phyloP scores from a whole-genome alignment of 2,888 invertebrate genomes.

The Latrodectus elegans region DNA sequence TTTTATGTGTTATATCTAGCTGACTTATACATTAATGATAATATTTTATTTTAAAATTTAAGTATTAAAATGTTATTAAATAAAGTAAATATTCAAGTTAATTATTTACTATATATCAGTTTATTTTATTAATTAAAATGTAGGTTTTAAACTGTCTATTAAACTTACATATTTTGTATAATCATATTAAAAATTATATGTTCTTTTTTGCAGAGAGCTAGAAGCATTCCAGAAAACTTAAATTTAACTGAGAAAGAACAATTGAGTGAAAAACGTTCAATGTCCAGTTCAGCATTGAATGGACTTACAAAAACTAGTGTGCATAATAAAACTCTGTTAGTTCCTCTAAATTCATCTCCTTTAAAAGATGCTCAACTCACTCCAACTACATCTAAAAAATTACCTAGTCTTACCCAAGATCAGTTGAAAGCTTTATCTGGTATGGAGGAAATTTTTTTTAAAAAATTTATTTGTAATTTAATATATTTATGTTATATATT shows the following conservation, averaged over 20 bases:
- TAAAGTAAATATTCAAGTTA: no score
- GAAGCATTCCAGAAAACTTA: constrained; percentile 67
- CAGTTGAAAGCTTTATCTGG: constrained; percentile 75
- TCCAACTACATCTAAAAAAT: constrained; percentile 52
- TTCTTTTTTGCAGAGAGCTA: constrained; percentile 43
- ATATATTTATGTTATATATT: no score
- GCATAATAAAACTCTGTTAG: constrained; percentile 23
- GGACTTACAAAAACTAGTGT: constrained; percentile 37
- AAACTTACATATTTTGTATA: no score
- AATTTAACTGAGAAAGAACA: constrained; percentile 44
- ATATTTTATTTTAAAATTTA: no score
- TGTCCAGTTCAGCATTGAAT: constrained; percentile 62
- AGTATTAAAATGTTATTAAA: no score
- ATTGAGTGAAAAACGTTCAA: constrained; percentile 50
- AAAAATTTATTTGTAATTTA: no score
- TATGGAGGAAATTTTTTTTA: constrained; percentile 51
- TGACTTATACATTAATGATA: no score
- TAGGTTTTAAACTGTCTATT: no score
- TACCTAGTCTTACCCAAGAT: constrained; percentile 74
- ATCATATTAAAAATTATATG: background rate
- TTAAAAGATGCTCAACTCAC: constrained; percentile 53
- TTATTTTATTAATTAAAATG: no score
- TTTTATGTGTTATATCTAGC: no score
- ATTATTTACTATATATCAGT: no score
- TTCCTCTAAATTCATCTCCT: constrained; percentile 45